Evolutionary conservation across 2,113 vertebrate genomes (phyloP).

Genomic region (Leucoraja erinaceus): DNA sequence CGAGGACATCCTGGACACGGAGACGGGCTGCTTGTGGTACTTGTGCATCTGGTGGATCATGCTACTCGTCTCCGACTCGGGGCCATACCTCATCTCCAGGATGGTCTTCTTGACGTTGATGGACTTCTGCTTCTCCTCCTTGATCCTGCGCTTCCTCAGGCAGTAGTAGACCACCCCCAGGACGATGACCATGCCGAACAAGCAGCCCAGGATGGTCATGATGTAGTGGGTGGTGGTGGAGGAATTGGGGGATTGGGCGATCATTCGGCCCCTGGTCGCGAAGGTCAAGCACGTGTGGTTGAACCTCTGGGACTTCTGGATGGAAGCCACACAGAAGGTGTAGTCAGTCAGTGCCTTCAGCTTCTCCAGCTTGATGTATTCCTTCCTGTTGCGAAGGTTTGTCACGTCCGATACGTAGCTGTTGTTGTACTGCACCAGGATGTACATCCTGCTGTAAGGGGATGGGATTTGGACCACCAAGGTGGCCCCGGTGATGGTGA

Average conservation of each 20-base stretch:
- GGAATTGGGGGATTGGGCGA: slow-evolving; percentile 67
- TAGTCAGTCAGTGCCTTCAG: slow-evolving; percentile 85
- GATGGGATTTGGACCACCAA: slow-evolving; percentile 83
- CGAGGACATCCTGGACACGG: slow-evolving; percentile 60
- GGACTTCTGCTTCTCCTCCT: slow-evolving; percentile 91
- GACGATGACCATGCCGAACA: slow-evolving; percentile 96
- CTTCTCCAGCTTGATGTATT: slow-evolving; percentile 71
- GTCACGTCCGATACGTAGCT: slow-evolving; percentile 75
- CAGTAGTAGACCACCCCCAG: slow-evolving; percentile 93
- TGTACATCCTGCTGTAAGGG: slow-evolving; percentile 93
- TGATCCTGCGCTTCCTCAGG: slow-evolving; percentile 75
- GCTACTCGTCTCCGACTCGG: slow-evolving; percentile 79
- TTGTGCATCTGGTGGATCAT: slow-evolving; percentile 76
- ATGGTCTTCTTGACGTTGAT: slow-evolving; percentile 96
- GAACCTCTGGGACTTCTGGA: slow-evolving; percentile 82
- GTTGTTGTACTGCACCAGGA: slow-evolving; percentile 86
- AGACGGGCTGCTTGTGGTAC: slow-evolving; percentile 77
- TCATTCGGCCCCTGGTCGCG: slow-evolving; percentile 69
- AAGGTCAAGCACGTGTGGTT: slow-evolving; percentile 92
- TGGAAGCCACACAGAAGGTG: slow-evolving; percentile 86
- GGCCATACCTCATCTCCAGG: slow-evolving; percentile 93
- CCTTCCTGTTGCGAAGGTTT: slow-evolving; percentile 80
- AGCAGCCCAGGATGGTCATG: slow-evolving; percentile 94
- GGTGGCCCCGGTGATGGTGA: slow-evolving; percentile 72
- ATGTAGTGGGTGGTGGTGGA: slow-evolving; percentile 96